Conservation (phyloP, 2,888 invertebrate species). For the Shargacucullia verbasci region DNA sequence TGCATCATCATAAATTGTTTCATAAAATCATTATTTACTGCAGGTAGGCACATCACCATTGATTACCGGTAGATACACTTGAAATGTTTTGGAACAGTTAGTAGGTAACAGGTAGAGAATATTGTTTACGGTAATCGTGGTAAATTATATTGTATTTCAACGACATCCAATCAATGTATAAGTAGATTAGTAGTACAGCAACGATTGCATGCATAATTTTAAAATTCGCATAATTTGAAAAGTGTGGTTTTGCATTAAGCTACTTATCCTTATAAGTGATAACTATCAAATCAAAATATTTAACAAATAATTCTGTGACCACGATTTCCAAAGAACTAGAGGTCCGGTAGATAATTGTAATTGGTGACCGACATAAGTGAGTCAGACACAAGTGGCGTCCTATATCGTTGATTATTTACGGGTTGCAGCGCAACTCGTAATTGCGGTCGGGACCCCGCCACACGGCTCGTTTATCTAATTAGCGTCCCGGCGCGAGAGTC, state of each 20-base stretch:
- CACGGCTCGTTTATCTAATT: slow-evolving; percentile 88
- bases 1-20: too few relatives aligned
- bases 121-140: slow-evolving; percentile 18
- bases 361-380: slow-evolving; percentile 73
- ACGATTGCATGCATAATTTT: too few relatives aligned
- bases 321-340: slow-evolving; percentile 20
- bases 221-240: too few relatives aligned
- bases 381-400: slow-evolving; percentile 79
- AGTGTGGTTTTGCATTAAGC: background rate
- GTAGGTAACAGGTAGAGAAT: too few relatives aligned
- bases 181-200: too few relatives aligned
- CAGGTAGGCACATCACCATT: too few relatives aligned
- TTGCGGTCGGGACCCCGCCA: slow-evolving; percentile 87
- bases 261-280: background rate
- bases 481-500: slow-evolving; percentile 74
- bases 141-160: slow-evolving; percentile 29
- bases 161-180: background rate
- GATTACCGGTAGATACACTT: background rate
- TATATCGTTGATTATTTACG: slow-evolving; percentile 86
- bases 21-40: too few relatives aligned
- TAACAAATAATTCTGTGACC: slow-evolving; percentile 7
- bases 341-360: slow-evolving; percentile 52
- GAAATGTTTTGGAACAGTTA: too few relatives aligned
- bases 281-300: background rate
- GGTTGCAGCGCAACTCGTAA: slow-evolving; percentile 79